phyloP scores from a whole-genome alignment of 64 coral and sea anemone genomes.

The Montipora sp. region DNA sequence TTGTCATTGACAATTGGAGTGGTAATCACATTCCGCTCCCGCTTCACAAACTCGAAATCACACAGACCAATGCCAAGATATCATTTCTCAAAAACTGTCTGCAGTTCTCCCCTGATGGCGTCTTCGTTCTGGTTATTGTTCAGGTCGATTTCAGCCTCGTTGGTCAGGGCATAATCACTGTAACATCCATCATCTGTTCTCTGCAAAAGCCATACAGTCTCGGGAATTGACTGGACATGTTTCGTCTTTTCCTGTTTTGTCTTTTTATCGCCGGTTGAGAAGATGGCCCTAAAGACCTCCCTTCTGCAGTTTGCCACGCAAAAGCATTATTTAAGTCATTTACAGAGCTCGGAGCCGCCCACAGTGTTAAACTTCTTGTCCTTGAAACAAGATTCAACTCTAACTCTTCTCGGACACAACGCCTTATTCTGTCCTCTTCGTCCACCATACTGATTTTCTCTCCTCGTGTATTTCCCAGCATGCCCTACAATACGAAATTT shows the following conservation, averaged over 20 bases:
- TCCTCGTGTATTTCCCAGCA: too few species aligned
- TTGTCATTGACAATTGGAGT: slow-evolving; percentile 62
- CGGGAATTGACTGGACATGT: background rate
- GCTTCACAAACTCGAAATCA: slow-evolving; percentile 71
- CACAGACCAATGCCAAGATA: slow-evolving; percentile 41
- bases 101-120: slow-evolving; percentile 64
- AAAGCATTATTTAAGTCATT: slow-evolving; percentile 16
- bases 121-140: slow-evolving; percentile 57
- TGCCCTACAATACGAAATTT: too few species aligned
- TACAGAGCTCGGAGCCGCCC: slow-evolving; percentile 41
- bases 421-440: too few species aligned
- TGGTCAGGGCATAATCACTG: slow-evolving; percentile 58
- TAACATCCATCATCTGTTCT: slow-evolving; percentile 57
- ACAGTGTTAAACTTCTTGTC: slow-evolving; percentile 47
- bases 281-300: background rate
- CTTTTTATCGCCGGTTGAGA: background rate
- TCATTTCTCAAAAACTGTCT: slow-evolving; percentile 47
- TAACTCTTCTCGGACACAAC: slow-evolving; percentile 11
- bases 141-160: slow-evolving; percentile 70
- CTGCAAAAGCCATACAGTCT: slow-evolving; percentile 13
- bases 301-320: slow-evolving; percentile 28
- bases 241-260: slow-evolving; percentile 1
- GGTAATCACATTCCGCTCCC: slow-evolving; percentile 55
- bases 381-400: slow-evolving; percentile 48
- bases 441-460: too few species aligned